Percentiles rank a stretch among this genome's conserved stretches.
Conservation (phyloP, 2,797 vertebrate genomes). For the Pseudocheirus occidentalis region DNA sequence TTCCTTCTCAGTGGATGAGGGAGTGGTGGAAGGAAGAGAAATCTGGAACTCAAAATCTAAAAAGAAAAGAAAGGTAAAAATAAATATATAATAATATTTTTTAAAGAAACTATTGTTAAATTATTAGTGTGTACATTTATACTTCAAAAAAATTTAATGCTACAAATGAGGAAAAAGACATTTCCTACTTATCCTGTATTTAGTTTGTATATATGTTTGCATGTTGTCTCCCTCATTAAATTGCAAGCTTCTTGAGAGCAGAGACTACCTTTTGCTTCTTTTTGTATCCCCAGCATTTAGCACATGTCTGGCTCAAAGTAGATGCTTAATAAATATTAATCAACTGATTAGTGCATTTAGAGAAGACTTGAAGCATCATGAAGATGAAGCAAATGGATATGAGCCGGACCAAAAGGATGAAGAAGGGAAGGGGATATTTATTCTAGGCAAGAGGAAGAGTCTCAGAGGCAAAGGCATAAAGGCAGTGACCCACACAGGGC, state of each 20-base stretch:
- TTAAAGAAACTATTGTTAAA: neutral
- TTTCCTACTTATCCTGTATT: neutral
- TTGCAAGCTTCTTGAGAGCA: neutral
- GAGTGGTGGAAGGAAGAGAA: too few species aligned
- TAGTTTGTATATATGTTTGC: neutral
- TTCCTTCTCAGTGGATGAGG: too few species aligned
- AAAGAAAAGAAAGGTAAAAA: too few species aligned
- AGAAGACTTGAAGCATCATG: neutral
- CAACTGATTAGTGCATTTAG: neutral
- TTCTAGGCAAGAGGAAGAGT: neutral
- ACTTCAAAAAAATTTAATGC: neutral
- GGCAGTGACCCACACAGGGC: neutral
- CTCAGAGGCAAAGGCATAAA: neutral
- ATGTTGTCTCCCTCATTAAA: neutral
- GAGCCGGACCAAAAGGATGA: neutral
- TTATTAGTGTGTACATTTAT: neutral
- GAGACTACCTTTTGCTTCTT: neutral
- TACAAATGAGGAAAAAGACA: neutral
- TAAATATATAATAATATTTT: neutral
- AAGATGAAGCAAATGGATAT: neutral
- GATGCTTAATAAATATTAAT: neutral
- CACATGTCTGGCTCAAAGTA: neutral
- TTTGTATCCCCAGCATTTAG: neutral
- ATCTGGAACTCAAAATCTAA: too few species aligned
- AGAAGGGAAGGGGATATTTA: neutral